Base-by-base conservation (phyloP, 2,888 invertebrate genomes). In the Lycocerus yunnanus region DNA sequence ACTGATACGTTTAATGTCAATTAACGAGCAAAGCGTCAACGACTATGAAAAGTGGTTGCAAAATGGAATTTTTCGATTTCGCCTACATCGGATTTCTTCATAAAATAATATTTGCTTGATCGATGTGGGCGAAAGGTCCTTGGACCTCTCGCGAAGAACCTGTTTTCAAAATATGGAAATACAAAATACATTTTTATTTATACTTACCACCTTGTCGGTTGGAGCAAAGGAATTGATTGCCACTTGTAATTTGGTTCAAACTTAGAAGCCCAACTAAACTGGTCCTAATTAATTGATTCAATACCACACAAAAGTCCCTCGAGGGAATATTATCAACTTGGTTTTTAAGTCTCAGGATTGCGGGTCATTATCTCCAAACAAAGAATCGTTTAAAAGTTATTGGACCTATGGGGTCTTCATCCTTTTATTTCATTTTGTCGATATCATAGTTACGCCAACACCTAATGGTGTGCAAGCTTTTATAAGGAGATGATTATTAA, bases 61-160 rank as follows among this genome's bases (percentile, higher is more conserved):
- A 43, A 63, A 63, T 63, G 16, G n/a, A n/a, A 63, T 63, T 63
- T 18, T 63, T 63, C 4, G n/a, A 63, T 11, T 63, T 63, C 14
- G 61, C 61, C 61, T 63, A 63, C 61, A 11, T 16, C 20, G 8
- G 15, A 63, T 16, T 63, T 63, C 16, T 20, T 63, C 18, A 63
- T 20, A 63, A 13, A 4, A 18, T 16, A 20, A n/a, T 43, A 43
- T 43, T 43, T 20, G n/a, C 61, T 20, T 63, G 20, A 63, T 18
- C 16, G 18, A 63, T 58, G 75, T 75, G 76, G 72, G 76, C 73
- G 73, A 73, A 73, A 73, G 76, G 76, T 76, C 76, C 76, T 76
- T 73, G 74, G 71, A 68, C 73, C 68, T 65, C 73, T 43, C 16
- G 13, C 58, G 15, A 59, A 66, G 21, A 76, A 76, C 76, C 68